Percentiles rank a stretch among this genome's conserved stretches.
Evolutionary conservation across 1,140 invertebrate genomes (phyloP).

Genomic region (Anastrepha ludens): DNA sequence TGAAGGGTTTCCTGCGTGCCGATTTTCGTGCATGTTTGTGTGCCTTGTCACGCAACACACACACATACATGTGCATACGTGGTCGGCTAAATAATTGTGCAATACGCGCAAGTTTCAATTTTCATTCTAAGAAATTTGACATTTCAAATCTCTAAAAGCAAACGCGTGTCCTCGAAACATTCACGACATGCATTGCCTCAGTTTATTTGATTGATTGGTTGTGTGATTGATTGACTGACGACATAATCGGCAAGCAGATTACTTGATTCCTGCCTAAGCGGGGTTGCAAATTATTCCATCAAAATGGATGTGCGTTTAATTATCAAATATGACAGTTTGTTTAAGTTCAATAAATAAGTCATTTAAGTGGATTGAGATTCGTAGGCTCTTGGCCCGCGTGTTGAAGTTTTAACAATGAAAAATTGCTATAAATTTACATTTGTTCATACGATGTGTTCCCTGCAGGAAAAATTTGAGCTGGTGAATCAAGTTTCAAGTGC

Average conservation of each 20-base stretch:
- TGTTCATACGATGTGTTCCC: not conserved
- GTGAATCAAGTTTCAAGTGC: no score
- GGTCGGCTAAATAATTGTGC: not conserved
- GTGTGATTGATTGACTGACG: constrained; percentile 25
- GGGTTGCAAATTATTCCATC: constrained; percentile 21
- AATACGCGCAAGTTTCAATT: constrained; percentile 1
- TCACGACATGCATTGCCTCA: not conserved
- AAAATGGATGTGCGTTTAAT: constrained; percentile 31
- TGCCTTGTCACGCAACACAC: not conserved
- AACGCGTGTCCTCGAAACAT: constrained; percentile 32
- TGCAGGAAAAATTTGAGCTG: not conserved
- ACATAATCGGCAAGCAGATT: constrained; percentile 41
- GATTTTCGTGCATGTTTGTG: not conserved
- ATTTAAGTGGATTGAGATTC: not conserved
- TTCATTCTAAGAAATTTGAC: constrained; percentile 46
- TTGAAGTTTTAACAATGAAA: not conserved
- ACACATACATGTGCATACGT: not conserved
- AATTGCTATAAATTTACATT: not conserved
- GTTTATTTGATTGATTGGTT: constrained; percentile 49
- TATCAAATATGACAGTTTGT: constrained; percentile 33
- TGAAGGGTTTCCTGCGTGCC: not conserved
- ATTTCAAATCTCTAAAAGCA: constrained; percentile 38
- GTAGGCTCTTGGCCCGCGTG: not conserved
- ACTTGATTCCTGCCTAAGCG: not conserved
- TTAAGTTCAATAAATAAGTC: not conserved